These are phyloP conservation scores for Callyntrura guangdongensis DNA, from an alignment of 2,888 invertebrate genomes.

Conservation along the genomic window DNA sequence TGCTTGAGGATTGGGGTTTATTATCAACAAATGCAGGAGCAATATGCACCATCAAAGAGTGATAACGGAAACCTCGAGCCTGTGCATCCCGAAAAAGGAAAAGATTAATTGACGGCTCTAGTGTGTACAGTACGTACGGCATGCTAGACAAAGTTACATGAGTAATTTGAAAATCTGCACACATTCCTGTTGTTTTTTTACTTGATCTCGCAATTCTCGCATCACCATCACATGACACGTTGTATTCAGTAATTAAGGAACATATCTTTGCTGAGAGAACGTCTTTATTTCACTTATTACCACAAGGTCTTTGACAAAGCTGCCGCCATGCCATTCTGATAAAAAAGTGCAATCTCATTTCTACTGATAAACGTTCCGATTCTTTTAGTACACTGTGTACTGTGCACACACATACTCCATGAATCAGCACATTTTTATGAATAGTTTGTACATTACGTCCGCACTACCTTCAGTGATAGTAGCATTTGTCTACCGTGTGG, in stretches of 20 bases:
- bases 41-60: not conserved
- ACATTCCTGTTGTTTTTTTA: not conserved
- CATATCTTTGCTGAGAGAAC: not conserved
- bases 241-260: not conserved
- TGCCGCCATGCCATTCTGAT: not conserved
- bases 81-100: too few species aligned
- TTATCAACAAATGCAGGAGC: constrained; percentile 51
- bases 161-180: not conserved
- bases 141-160: not conserved
- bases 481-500: not conserved
- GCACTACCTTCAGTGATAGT: too few species aligned
- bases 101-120: not conserved
- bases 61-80: too few species aligned
- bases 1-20: constrained; percentile 17
- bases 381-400: too few species aligned
- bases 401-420: not conserved
- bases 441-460: too few species aligned
- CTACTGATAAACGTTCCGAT: not conserved
- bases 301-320: not conserved
- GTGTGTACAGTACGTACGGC: too few species aligned
- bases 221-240: not conserved
- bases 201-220: not conserved
- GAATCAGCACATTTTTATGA: constrained; percentile 19
- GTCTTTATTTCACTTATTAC: not conserved
- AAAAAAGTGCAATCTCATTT: constrained; percentile 44